Base-by-base conservation (phyloP, 2,113 vertebrate genomes). In the Prionailurus viverrinus region DNA sequence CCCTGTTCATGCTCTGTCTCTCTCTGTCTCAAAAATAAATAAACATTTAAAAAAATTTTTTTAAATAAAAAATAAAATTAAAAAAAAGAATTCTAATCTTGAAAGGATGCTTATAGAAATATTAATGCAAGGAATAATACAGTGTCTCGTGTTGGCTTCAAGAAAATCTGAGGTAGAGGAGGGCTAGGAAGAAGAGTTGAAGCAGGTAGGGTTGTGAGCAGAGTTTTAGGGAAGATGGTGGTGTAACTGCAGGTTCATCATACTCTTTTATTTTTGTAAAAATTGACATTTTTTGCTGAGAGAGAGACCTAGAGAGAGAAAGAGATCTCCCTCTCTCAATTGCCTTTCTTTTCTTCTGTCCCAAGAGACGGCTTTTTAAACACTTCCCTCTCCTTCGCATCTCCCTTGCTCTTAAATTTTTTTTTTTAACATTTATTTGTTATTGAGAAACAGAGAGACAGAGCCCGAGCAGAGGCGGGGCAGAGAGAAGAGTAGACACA, bases 61-160 rank as follows among this genome's bases (percentile, higher is more conserved):
- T 41, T 41, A 0, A 41, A 41, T 45, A 45, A 45, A 45, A 45
- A 45, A 45, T 45, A 45, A 45, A 45, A 45, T 33, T 36, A 5
- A 11, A 41, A 48, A 61, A 82, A 95, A 79, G 13, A 74, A 80
- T 74, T 71, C 33, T 95, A 86, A 39, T 74, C 31, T 90, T 65
- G 21, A 82, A 94, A 23, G 82, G 58, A 69, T 39, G 29, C 41
- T 76, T 63, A 89, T 55, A 82, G 63, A 97, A 94, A 95, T 66
- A 89, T 51, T 66, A 82, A 68, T 58, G 55, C 11, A 83, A 71
- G 81, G 76, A 81, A 82, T 39, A 90, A 65, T 27, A 86, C 11
- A 61, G 51, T 16, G 41, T 23, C 39, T 71, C 45, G 45, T 13
- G 39, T 65, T 83, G 33, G 15, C 31, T 79, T 76, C 10, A 33